Base-by-base conservation (phyloP, 2,888 invertebrate genomes). In the Callosobruchus maculatus region DNA sequence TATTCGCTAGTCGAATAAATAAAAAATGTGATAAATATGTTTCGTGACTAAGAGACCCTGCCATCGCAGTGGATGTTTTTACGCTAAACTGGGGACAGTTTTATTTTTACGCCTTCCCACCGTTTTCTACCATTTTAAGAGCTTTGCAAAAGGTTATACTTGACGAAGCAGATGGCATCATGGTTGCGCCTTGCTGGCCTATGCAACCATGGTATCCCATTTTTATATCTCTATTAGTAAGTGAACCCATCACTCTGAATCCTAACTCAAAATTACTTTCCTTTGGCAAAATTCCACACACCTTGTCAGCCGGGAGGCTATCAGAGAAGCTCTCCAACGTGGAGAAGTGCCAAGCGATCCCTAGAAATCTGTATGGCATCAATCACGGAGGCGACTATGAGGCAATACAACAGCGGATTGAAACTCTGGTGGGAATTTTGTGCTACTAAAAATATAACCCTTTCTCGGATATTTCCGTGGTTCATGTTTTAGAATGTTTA, bases 81-180 rank as follows among this genome's bases (percentile, higher is more conserved):
- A 74, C 76, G 0, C 7, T 77, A 9, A 49, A 20, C 20, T 77
- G 77, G 77, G 68, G 67, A 13, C 67, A 72, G 20, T 22, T 66
- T 68, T 49, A 74, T 68, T 75, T 75, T 22, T 75, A 77, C 49
- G 77, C 76, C 20, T 77, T 76, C 68, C 76, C 72, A 7, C 76
- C 75, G 0, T 77, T 76, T 77, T 7, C 75, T 4, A 20, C 76
- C 7, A 71, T 71, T 0, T 9, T 68, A 0, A 20, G 71, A 66
- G 20, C 22, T 22, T 22, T 71, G 21, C 30, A 74, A 21, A 75
- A 77, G 49, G 71, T 77, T 21, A 70, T 72, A 7, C 13, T 26
- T 2, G 76, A 75, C 22, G 70, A 73, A 67, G 76, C 75, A 0
- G 66, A 70, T 18, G 72, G 76, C 72, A 74, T 76, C n/a, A 7